Evolutionary conservation across 2,888 invertebrate species (phyloP).

Genomic region (Lasioglossum marginatum): DNA sequence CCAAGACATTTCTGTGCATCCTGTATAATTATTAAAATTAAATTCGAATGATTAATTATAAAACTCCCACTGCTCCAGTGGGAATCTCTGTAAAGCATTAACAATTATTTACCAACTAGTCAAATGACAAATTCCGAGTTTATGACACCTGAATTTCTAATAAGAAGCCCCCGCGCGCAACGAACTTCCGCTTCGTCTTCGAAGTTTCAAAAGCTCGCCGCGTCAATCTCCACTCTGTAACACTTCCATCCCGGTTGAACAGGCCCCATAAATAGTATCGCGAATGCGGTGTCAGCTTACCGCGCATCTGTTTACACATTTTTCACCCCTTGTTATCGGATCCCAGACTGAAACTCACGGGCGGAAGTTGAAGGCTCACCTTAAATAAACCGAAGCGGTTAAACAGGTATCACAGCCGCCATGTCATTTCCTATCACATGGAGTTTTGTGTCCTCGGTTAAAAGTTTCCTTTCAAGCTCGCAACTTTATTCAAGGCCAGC

Average conservation of each 20-base stretch:
- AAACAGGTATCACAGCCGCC: neutral
- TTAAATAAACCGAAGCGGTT: conserved; percentile 30
- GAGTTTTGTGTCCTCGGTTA: neutral
- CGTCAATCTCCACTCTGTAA: neutral
- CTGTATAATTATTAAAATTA: too few species aligned
- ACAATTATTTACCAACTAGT: too few species aligned
- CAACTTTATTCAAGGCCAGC: conserved; percentile 13
- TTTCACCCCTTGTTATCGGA: conserved; percentile 33
- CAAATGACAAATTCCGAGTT: neutral
- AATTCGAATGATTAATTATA: too few species aligned
- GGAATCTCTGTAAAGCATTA: too few species aligned
- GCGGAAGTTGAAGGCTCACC: conserved; percentile 21
- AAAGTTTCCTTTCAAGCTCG: conserved; percentile 15
- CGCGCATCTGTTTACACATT: conserved; percentile 23
- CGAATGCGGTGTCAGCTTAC: conserved; percentile 1
- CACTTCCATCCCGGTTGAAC: neutral
- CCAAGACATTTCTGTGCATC: too few species aligned
- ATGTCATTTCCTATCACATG: neutral
- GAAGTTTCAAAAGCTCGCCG: conserved; percentile 3
- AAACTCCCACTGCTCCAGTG: too few species aligned
- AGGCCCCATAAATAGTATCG: conserved; percentile 25
- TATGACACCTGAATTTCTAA: neutral
- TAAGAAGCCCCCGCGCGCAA: neutral
- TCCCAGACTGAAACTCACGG: neutral
- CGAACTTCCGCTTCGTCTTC: neutral